These are phyloP conservation scores for Stylophora pistillata DNA, from an alignment of 64 coral and sea anemone genomes.

Conservation along the genomic window DNA sequence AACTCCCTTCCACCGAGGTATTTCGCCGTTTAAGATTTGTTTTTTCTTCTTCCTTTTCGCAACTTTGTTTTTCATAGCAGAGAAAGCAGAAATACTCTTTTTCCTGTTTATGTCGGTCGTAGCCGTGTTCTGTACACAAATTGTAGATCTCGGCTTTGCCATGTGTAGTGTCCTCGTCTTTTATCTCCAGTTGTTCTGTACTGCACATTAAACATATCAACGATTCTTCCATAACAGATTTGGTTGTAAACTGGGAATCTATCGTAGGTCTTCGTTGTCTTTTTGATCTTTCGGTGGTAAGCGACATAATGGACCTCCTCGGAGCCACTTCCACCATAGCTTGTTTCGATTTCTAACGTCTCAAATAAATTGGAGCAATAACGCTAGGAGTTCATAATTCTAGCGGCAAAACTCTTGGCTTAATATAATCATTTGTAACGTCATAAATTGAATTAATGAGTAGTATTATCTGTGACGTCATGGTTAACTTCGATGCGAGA, in stretches of 20 bases:
- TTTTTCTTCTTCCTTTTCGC: constrained; percentile 9
- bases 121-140: not conserved
- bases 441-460: not conserved
- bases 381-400: not conserved
- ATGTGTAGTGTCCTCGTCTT: not conserved
- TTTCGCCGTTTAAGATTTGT: not conserved
- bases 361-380: not conserved
- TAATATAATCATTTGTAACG: not conserved
- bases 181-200: not conserved
- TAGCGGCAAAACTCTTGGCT: not conserved
- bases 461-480: too few relatives aligned
- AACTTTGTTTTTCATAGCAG: not conserved
- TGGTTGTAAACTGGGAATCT: not conserved
- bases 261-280: not conserved
- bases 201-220: not conserved
- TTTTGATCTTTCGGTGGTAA: not conserved
- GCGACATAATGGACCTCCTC: constrained; percentile 4
- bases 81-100: too few relatives aligned
- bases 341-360: not conserved
- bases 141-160: not conserved
- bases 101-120: not conserved
- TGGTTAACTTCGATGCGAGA: too few relatives aligned
- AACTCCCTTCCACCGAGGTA: not conserved
- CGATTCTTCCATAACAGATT: not conserved
- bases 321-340: constrained; percentile 24